Conservation (phyloP, 1,140 invertebrate species). For the Bombus impatiens region DNA sequence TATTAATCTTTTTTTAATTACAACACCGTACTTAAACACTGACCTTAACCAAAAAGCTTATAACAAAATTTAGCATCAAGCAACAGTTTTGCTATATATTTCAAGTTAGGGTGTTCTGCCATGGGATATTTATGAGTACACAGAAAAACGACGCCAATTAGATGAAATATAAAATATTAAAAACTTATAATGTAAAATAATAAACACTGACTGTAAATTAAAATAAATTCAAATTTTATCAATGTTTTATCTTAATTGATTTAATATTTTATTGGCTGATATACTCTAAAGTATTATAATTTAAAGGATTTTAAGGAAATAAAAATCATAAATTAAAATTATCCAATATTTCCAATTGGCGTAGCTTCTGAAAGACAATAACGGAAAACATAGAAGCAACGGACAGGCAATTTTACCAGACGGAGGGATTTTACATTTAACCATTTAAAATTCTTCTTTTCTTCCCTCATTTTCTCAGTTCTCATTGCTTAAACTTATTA, state of each 20-base stretch:
- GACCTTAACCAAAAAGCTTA: constrained; percentile 49
- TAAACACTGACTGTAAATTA: not conserved
- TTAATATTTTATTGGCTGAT: not conserved
- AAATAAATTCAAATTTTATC: not conserved
- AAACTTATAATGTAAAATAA: not conserved
- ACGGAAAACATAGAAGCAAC: constrained; percentile 54
- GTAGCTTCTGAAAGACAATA: constrained; percentile 51
- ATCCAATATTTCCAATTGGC: constrained; percentile 31
- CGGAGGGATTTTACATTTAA: constrained; percentile 23
- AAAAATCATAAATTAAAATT: not conserved
- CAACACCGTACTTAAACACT: constrained; percentile 44
- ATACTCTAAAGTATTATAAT: not conserved
- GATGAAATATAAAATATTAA: constrained; percentile 17
- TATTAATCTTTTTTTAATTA: constrained; percentile 52
- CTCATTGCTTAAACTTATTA: not conserved
- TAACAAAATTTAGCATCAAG: constrained; percentile 39
- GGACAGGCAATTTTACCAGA: constrained; percentile 49
- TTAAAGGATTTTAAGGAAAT: not conserved
- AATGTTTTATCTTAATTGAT: not conserved
- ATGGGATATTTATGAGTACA: constrained; percentile 29
- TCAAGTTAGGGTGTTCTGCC: constrained; percentile 44
- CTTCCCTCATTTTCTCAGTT: not conserved
- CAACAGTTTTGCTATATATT: constrained; percentile 27
- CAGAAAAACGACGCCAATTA: constrained; percentile 47
- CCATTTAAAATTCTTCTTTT: not conserved